phyloP scores from a whole-genome alignment of 2,888 invertebrate species.

The Trichopoda pennipes region DNA sequence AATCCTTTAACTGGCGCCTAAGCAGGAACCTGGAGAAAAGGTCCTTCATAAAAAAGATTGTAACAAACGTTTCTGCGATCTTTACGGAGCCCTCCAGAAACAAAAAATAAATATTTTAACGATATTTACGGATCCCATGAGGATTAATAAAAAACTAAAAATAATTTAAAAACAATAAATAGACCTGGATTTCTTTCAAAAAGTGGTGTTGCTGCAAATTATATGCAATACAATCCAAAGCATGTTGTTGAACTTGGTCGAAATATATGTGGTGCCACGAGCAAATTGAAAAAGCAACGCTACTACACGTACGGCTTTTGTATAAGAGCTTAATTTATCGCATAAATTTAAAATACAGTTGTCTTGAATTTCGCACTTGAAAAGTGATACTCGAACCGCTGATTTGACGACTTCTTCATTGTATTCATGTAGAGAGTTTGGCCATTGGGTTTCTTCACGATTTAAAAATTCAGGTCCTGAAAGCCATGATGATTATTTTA shows the following conservation, averaged over 20 bases:
- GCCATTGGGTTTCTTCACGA: slow-evolving; percentile 13
- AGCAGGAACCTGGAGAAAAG: no score
- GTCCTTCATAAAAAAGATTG: no score
- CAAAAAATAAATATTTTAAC: no score
- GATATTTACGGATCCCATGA: no score
- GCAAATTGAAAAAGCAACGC: background rate
- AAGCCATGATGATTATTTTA: slow-evolving; percentile 39
- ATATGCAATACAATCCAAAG: slow-evolving; percentile 3
- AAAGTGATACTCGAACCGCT: slow-evolving; percentile 23
- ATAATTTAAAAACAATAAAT: no score
- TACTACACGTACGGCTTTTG: slow-evolving; percentile 17
- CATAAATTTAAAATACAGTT: slow-evolving; percentile 22
- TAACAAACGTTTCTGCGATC: no score
- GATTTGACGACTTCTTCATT: slow-evolving; percentile 28
- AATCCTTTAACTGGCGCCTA: no score
- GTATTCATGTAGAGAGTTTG: background rate
- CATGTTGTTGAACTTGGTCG: slow-evolving; percentile 1
- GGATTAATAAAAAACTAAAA: no score
- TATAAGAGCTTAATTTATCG: slow-evolving; percentile 21
- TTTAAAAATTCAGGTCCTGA: slow-evolving; percentile 18
- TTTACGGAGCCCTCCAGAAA: no score
- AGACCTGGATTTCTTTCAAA: slow-evolving; percentile 9
- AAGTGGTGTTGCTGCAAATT: slow-evolving; percentile 26
- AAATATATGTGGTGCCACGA: background rate
- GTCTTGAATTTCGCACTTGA: slow-evolving; percentile 25